phyloP scores from a whole-genome alignment of 2,797 vertebrate genomes.

The Sebastes vulpes region DNA sequence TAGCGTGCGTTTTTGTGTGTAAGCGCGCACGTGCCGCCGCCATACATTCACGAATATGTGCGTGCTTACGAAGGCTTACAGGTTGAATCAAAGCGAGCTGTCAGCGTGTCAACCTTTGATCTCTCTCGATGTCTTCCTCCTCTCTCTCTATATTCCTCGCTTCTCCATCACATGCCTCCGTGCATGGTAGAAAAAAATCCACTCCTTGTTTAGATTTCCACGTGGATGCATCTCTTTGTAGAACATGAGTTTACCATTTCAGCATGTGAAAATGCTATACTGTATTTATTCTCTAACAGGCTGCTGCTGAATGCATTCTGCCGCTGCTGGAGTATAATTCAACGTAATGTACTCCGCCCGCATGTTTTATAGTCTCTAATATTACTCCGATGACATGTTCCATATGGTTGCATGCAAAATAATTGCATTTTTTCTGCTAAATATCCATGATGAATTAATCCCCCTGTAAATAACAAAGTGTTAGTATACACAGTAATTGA shows the following conservation, averaged over 20 bases:
- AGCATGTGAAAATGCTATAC: background rate
- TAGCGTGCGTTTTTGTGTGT: background rate
- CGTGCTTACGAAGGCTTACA: constrained; percentile 22
- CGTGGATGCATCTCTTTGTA: constrained; percentile 13
- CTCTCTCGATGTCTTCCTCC: constrained; percentile 46
- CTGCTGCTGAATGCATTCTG: background rate
- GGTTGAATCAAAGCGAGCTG: constrained; percentile 77
- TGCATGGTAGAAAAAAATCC: constrained; percentile 18
- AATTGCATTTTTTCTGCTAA: constrained; percentile 35
- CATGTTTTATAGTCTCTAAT: constrained; percentile 11
- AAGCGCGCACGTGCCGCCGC: background rate
- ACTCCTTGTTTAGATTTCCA: constrained; percentile 20
- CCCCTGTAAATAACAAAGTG: background rate
- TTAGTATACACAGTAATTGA: constrained; percentile 41
- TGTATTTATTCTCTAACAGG: constrained; percentile 35
- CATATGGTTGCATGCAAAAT: constrained; percentile 16
- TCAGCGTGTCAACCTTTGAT: constrained; percentile 72
- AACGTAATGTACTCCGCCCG: background rate
- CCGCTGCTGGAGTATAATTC: background rate
- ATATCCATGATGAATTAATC: constrained; percentile 16
- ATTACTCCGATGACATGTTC: constrained; percentile 20
- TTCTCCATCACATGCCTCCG: background rate
- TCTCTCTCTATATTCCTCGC: constrained; percentile 1
- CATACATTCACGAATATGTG: background rate
- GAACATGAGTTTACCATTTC: constrained; percentile 5